Evolutionary conservation across 2,797 vertebrate genomes (phyloP).

Genomic region (Anguilla marmorata): DNA sequence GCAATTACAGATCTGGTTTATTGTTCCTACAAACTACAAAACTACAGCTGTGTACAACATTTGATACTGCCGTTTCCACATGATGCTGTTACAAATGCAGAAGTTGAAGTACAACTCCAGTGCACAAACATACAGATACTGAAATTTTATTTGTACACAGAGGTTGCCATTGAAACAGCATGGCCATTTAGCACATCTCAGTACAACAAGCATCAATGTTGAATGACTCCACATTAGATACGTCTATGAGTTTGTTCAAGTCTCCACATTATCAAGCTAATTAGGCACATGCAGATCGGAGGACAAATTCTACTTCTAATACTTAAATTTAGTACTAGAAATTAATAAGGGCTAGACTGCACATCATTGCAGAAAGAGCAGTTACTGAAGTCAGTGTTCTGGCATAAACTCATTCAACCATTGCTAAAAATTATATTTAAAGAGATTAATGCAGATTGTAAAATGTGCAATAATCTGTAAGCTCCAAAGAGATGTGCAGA

Average conservation of each 20-base stretch:
- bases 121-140: background rate
- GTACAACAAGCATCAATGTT: background rate
- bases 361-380: background rate
- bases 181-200: background rate
- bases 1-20: background rate
- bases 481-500: background rate
- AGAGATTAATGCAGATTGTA: background rate
- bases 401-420: background rate
- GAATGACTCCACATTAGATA: background rate
- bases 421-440: background rate
- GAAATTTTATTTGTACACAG: background rate
- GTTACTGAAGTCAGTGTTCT: background rate
- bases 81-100: background rate
- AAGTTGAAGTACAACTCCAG: background rate
- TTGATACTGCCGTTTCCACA: background rate
- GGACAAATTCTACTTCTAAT: too few species aligned
- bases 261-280: background rate
- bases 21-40: background rate
- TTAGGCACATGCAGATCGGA: background rate
- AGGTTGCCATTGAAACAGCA: background rate
- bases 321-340: too few species aligned
- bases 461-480: background rate
- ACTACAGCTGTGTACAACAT: background rate
- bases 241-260: background rate
- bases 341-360: background rate